Base-by-base conservation (phyloP, 1,140 invertebrate species). In the Goniozus legneri region DNA sequence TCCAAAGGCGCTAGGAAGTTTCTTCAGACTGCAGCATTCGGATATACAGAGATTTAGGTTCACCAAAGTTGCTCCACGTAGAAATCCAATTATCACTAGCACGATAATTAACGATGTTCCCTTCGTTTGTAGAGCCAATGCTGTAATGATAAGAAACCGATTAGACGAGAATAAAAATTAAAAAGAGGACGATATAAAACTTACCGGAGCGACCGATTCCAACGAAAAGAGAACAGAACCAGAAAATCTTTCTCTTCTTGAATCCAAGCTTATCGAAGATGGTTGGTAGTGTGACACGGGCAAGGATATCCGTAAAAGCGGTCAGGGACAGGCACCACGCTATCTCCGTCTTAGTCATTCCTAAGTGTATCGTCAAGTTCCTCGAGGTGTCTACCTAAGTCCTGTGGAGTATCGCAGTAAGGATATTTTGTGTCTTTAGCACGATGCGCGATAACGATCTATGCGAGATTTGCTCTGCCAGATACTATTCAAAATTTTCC, bases 11-110 rank as follows among this genome's bases (percentile, higher is more conserved):
- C 84, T 84, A 0, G 87, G 86, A 50, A 88, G 64, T 60, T 85
- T 87, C 54, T 88, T 84, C 47, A 87, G 63, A 0, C 83, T 80
- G 36, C 84, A 85, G 60, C 84, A 84, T 65, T 88, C 86, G 0
- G 86, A 85, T 47, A 88, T 83, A 14, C 83, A 85, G 1, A 89
- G 79, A 8, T 84, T 86, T 54, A 87, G 83, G 68, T 88, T 88
- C 39, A 86, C 85, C 15, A 88, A 68, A 4, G 84, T 84, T 52
- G 83, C 81, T 42, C 86, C 87, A 24, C 86, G 75, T 60, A 87
- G 80, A 71, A 88, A 88, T 30, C 86, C 87, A 24, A 82, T 58
- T 76, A 88, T 79, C 2, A 88, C 82, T 57, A 88, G 73, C 36
- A 83, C 61, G 1, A 66, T 27, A 2, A 80, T 54, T 19, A 82